phyloP scores from a whole-genome alignment of 2,113 vertebrate species.

The Zapus hudsonius region DNA sequence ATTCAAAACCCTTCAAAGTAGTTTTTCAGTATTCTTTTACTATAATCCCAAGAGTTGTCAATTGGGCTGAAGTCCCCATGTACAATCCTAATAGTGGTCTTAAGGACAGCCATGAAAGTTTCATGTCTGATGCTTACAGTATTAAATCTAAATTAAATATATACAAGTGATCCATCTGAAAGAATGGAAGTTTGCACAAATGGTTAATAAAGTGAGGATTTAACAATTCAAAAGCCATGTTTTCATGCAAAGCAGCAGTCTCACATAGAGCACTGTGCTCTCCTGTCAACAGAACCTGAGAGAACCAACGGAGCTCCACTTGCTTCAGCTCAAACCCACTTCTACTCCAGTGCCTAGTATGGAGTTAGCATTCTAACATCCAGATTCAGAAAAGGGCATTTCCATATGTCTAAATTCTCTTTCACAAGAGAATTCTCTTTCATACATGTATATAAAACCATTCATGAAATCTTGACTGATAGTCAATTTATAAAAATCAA shows the following conservation, averaged over 20 bases:
- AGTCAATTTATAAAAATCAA: conserved; percentile 58
- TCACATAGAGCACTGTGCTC: conserved; percentile 9
- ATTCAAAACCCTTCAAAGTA: conserved; percentile 8
- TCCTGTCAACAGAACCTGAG: conserved; percentile 22
- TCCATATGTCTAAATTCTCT: conserved; percentile 68
- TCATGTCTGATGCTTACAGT: background rate
- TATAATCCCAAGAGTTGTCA: background rate
- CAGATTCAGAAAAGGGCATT: conserved; percentile 47
- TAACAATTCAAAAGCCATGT: conserved; percentile 7
- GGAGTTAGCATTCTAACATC: conserved; percentile 48
- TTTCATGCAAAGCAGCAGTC: conserved; percentile 11
- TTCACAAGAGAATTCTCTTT: too few relatives aligned
- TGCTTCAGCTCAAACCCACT: conserved; percentile 1
- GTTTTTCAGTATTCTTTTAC: background rate
- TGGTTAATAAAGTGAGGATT: background rate
- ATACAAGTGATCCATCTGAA: conserved; percentile 3
- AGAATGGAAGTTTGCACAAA: background rate
- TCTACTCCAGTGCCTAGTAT: conserved; percentile 32
- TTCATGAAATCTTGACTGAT: conserved; percentile 35
- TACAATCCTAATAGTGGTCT: conserved; percentile 19
- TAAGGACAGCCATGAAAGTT: background rate
- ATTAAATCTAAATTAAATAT: conserved; percentile 16
- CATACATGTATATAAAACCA: too few relatives aligned
- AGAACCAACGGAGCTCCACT: background rate
- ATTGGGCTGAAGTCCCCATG: conserved; percentile 13